Base-by-base conservation (phyloP, 2,888 invertebrate species). In the Athalia cordata region DNA sequence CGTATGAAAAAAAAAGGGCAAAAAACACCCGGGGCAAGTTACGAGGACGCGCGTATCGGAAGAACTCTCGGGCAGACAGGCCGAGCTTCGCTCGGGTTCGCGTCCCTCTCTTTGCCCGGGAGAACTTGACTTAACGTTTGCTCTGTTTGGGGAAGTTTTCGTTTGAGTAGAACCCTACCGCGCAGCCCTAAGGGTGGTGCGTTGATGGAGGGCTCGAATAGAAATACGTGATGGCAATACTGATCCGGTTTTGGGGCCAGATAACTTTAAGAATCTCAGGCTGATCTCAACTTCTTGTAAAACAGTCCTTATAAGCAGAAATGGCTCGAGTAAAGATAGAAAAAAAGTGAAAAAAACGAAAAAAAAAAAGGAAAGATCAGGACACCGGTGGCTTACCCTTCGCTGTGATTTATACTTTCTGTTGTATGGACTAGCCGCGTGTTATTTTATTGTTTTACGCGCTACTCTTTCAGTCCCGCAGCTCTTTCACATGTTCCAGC, bases 211-310 rank as follows among this genome's bases (percentile, higher is more conserved):
- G 77, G 70, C 62, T 77, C 62, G 77, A 70, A 78, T 72, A 78
- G 74, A 78, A 78, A 74, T 78, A 78, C 78, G 78, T 78, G 78
- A 78, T 78, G 74, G 64, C 62, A 72, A 78, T 78, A 78, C 74
- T 13, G 72, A 62, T 29, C 15, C 76, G 62, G 9, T 6, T 64
- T 15, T 45, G 49, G 76, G 50, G 57, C 66, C 47, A 49, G 61
- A 47, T 59, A 72, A 50, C 77, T 67, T 62, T 47, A 49, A 61
- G 72, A 77, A 77, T 77, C 77, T 72, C 49, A 45, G 70, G 61
- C 7, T 59, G 70, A 57, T 77, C 43, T 61, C n/a, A 13, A 78
- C 65, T 65, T 64, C 62, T 74, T 57, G 43, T 59, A 50, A 74
- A 74, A 78, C 74, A 78, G 74, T 78, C 61, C 59, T 55, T 68